A percentile compares a stretch with the other conserved stretches of the same genome.
Evolutionary conservation across 2,888 invertebrate species (phyloP).

Genomic region (Aphidius colemani): DNA sequence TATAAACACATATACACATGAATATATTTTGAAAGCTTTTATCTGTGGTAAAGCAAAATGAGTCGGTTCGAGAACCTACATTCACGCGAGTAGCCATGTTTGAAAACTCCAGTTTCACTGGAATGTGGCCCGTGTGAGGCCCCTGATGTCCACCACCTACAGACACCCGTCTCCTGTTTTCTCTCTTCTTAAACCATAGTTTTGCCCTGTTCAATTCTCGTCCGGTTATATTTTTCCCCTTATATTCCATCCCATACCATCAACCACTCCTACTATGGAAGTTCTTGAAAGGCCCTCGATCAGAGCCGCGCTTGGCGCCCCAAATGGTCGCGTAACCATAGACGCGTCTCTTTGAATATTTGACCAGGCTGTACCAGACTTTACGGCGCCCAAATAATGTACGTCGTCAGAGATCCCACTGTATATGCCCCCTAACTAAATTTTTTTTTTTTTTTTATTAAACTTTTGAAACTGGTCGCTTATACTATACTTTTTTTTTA

Average conservation of each 20-base stretch:
- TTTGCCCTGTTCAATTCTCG: slow-evolving; percentile 18
- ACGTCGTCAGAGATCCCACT: slow-evolving; percentile 40
- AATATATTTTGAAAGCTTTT: too few relatives aligned
- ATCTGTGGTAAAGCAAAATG: too few relatives aligned
- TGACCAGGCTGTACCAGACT: slow-evolving; percentile 54
- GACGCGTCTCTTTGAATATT: slow-evolving; percentile 44
- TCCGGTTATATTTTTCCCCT: slow-evolving; percentile 14
- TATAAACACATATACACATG: too few relatives aligned
- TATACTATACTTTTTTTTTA: background rate
- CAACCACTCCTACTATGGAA: slow-evolving; percentile 7
- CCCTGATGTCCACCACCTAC: slow-evolving; percentile 38
- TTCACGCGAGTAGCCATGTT: slow-evolving; percentile 57
- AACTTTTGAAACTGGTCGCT: too few relatives aligned
- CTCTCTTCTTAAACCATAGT: slow-evolving; percentile 25
- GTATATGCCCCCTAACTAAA: background rate
- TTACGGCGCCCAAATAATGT: slow-evolving; percentile 59
- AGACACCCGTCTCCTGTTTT: slow-evolving; percentile 20
- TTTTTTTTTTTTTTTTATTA: background rate
- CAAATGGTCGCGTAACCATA: slow-evolving; percentile 61
- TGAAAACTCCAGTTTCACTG: slow-evolving; percentile 56
- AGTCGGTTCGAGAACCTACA: slow-evolving; percentile 56
- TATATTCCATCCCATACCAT: slow-evolving; percentile 20
- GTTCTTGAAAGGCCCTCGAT: slow-evolving; percentile 13
- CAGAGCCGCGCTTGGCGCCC: slow-evolving; percentile 52
- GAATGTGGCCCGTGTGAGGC: slow-evolving; percentile 54